Evolutionary conservation across 1,140 invertebrate genomes (phyloP).

Genomic region (Agrypnia vestita): DNA sequence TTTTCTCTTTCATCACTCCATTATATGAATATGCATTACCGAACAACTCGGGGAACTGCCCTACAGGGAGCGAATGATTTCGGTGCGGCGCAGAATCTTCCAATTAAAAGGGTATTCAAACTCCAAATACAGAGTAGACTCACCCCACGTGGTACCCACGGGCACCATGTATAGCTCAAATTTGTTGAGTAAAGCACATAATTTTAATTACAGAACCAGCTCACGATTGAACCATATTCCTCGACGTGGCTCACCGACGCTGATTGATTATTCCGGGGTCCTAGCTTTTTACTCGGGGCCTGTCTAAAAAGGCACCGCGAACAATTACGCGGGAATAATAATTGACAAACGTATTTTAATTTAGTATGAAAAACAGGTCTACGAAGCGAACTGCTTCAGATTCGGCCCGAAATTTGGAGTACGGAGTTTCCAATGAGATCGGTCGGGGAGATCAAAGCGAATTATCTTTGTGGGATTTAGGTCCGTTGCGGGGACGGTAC

Average conservation of each 20-base stretch:
- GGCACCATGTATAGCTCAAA: too few relatives aligned
- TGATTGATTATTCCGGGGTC: conserved; percentile 16
- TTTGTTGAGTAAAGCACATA: not conserved
- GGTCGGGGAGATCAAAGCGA: conserved; percentile 35
- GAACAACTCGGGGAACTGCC: too few relatives aligned
- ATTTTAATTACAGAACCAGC: conserved; percentile 2
- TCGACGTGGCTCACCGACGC: conserved; percentile 3
- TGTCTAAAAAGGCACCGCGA: conserved; percentile 46
- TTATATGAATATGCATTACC: too few relatives aligned
- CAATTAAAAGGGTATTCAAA: too few relatives aligned
- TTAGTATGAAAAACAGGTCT: conserved; percentile 47
- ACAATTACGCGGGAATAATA: conserved; percentile 42
- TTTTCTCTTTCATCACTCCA: too few relatives aligned
- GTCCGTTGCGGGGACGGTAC: not conserved
- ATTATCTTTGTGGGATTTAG: conserved; percentile 5
- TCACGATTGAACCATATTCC: conserved; percentile 34
- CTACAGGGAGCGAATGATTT: too few relatives aligned
- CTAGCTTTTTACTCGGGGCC: not conserved
- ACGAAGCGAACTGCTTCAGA: not conserved
- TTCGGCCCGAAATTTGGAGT: conserved; percentile 34
- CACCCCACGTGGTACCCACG: too few relatives aligned
- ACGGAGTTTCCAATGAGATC: conserved; percentile 15
- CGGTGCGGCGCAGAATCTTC: too few relatives aligned
- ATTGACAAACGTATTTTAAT: conserved; percentile 51
- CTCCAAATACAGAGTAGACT: too few relatives aligned